Base-by-base conservation (phyloP, 1,140 invertebrate genomes). In the Saccostrea echinata region DNA sequence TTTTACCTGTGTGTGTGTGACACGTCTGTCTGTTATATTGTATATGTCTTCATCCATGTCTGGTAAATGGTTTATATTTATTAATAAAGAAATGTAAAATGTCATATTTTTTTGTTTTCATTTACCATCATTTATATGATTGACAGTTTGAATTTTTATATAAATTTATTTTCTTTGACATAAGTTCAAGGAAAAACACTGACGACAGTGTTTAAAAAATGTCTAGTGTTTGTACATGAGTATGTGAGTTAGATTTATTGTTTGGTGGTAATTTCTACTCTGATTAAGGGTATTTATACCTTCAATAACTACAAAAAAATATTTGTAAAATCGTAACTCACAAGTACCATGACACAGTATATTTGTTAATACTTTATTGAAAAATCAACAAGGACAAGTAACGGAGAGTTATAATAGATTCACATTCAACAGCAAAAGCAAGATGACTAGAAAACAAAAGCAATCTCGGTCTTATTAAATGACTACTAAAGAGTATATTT, bases 51-150 rank as follows among this genome's bases (percentile, higher is more conserved):
- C 68, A 76, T 30, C 68, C 27, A 76, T 33, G 27, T 76, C 16
- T 76, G 27, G 68, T 76, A 35, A 76, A 76, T 76, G 68, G 68
- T 76, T 76, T 76, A 76, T 76, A 76, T 76, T 71, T 71, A 71
- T 71, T 71, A 71, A 71, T 71, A 71, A 71, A 71, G 27, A 30
- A 13, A 9, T 30, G 3, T 27, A 57, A 57, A 18, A n/a, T n/a
- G n/a, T 57, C 55, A 13, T 18, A 16, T 8, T 57, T 57, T 16
- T 57, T 57, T 21, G 21, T 57, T 1, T 43, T 43, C 9, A 43
- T 43, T 43, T 2, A 0, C 43, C 4, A 43, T 6, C 6, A 43
- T 43, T 4, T 43, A 8, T 3, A 43, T 3, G 35, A 3, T 43
- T 43, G 35, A 43, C 4, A 43, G 43, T 43, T 43, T 43, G 43